Evolutionary conservation across 2,888 invertebrate genomes (phyloP), one percentile per base, ranked within the genome.

Genomic region (Drosophila recens): DNA sequence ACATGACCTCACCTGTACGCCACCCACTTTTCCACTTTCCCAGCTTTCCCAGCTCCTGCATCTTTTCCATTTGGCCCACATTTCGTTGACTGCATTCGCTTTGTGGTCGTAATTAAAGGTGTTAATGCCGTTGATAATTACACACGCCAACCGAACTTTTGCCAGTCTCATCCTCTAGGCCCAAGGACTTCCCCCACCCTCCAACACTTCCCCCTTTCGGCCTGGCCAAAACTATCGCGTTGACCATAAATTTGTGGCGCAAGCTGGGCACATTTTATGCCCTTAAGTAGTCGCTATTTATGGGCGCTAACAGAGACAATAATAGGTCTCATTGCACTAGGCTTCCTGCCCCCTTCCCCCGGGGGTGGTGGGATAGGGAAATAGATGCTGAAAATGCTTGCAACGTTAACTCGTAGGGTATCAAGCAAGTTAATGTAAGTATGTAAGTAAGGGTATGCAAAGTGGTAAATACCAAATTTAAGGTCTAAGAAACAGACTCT

Each of bases 51-150:
- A 30, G 8, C 30, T 30, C 1, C 30, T 30, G 30, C 30, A 42
- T 42, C 42, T 43, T 36, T 30, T 57, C 62, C 64, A 61, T 52
- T 74, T 82, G 85, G 70, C 84, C 78, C 87, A 84, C 85, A 80
- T 87, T n/a, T 78, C 69, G 64, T 36, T 15, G 10, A 45, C 64
- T 67, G 67, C 66, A 54, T 59, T 62, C 59, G 75, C 71, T 69
- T 69, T 75, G 71, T 69, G 73, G 71, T 57, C 63, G 70, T 87
- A 88, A 87, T 87, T 89, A 82, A 89, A 89, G 83, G 87, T 87
- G 87, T 87, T 89, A 89, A 87, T 87, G 85, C 87, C 80, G 74
- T 52, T 72, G 87, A 89, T 87, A 87, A 87, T 87, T 89, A 85
- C 87, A 83, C 68, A 72, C 76, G 20, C 65, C 49, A 11, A 15